These are phyloP conservation scores for Drepana arcuata DNA, from an alignment of 1,140 invertebrate species.

Conservation along the genomic window DNA sequence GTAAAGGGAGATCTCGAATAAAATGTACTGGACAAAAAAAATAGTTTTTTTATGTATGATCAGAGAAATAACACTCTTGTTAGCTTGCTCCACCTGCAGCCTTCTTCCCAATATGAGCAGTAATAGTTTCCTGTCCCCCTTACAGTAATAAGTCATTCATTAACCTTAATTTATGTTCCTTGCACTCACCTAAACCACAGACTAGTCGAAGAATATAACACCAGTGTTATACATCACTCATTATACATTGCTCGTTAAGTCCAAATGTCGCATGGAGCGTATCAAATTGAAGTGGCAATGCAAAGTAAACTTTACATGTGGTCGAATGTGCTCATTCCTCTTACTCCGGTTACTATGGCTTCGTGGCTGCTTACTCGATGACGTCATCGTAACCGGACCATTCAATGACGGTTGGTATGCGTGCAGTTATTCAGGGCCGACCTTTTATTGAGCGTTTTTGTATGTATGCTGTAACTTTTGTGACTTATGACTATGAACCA, in stretches of 20 bases:
- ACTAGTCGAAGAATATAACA: constrained; percentile 23
- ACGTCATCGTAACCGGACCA: constrained; percentile 45
- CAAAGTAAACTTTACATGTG: constrained; percentile 23
- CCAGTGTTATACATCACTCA: constrained; percentile 14
- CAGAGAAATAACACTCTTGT: no score
- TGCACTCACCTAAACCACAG: constrained; percentile 44
- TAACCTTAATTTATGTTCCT: constrained; percentile 66
- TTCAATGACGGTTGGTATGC: constrained; percentile 22
- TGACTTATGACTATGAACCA: no score
- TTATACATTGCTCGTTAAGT: constrained; percentile 22
- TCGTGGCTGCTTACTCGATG: constrained; percentile 50
- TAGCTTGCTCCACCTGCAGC: no score
- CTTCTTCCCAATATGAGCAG: constrained; percentile 40
- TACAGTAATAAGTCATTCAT: constrained; percentile 68
- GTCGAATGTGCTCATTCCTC: constrained; percentile 19
- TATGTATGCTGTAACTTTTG: no score
- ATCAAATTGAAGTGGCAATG: constrained; percentile 33
- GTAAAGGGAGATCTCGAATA: no score
- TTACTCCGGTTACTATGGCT: constrained; percentile 40
- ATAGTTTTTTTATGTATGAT: no score
- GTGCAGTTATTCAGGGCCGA: constrained; percentile 8
- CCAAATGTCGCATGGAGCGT: constrained; percentile 16
- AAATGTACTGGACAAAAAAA: no score
- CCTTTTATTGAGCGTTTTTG: no score
- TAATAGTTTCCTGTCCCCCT: constrained; percentile 64